phyloP scores from a whole-genome alignment of 2,797 vertebrate genomes.

The Parauchenoglanis punctatus region DNA sequence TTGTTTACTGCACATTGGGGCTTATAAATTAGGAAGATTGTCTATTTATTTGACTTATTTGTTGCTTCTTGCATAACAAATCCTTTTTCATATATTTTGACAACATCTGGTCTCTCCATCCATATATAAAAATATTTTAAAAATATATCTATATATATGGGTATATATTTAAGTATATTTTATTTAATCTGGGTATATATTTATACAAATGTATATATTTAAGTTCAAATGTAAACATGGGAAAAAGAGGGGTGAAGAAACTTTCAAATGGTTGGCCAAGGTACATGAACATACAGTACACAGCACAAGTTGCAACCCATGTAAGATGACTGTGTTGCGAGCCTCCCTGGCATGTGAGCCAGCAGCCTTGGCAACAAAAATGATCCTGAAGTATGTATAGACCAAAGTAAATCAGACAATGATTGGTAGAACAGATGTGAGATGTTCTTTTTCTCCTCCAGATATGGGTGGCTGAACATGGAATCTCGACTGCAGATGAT shows the following conservation, averaged over 20 bases:
- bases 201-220: slow-evolving; percentile 69
- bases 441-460: slow-evolving; percentile 62
- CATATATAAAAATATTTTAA: slow-evolving; percentile 74
- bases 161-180: too few relatives aligned
- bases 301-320: slow-evolving; percentile 75
- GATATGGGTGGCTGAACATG: slow-evolving; percentile 67
- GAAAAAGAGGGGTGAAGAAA: slow-evolving; percentile 63
- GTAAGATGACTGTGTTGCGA: slow-evolving; percentile 77
- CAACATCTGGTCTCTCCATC: slow-evolving; percentile 70
- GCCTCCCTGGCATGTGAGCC: slow-evolving; percentile 65
- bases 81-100: slow-evolving; percentile 67
- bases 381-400: slow-evolving; percentile 72
- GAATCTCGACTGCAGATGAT: slow-evolving; percentile 68
- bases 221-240: slow-evolving; percentile 58
- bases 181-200: slow-evolving; percentile 64
- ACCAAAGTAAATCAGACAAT: slow-evolving; percentile 71
- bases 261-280: slow-evolving; percentile 70
- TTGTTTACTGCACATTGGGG: not conserved
- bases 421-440: slow-evolving; percentile 74
- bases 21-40: not conserved
- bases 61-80: slow-evolving; percentile 45
- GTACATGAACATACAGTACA: slow-evolving; percentile 74
- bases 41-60: not conserved
- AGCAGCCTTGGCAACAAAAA: slow-evolving; percentile 68
- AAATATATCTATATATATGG: slow-evolving; percentile 45